Evolutionary conservation across 2,888 invertebrate genomes (phyloP).

Genomic region (Notodonta ziczac): DNA sequence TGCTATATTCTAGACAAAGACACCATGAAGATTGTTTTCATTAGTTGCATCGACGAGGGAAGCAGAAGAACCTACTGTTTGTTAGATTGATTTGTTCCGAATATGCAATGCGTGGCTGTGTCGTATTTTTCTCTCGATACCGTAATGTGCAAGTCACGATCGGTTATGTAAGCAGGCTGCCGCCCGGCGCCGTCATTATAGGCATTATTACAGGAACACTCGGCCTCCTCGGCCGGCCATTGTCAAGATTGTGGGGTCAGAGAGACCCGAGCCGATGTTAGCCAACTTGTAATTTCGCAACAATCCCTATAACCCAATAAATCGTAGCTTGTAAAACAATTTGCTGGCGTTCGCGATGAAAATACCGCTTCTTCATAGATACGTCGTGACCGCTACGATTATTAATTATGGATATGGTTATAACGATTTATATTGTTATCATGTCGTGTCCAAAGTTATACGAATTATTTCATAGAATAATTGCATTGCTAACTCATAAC

Average conservation of each 20-base stretch:
- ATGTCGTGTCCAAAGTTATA: constrained; percentile 47
- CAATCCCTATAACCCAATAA: constrained; percentile 78
- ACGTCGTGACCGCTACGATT: constrained; percentile 72
- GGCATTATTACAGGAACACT: constrained; percentile 77
- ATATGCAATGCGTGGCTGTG: constrained; percentile 54
- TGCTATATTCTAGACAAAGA: too few species aligned
- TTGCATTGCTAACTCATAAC: neutral
- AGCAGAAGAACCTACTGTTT: too few species aligned
- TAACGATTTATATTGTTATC: constrained; percentile 57
- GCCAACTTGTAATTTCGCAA: constrained; percentile 78
- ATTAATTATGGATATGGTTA: constrained; percentile 78
- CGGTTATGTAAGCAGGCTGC: constrained; percentile 83
- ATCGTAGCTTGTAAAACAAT: constrained; percentile 78
- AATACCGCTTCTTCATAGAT: constrained; percentile 53
- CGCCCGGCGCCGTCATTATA: constrained; percentile 78
- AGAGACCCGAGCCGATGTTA: constrained; percentile 60
- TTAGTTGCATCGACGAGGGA: too few species aligned
- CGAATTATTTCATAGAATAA: constrained; percentile 11
- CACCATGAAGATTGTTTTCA: too few species aligned
- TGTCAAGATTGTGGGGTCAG: constrained; percentile 85
- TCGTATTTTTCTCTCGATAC: constrained; percentile 76
- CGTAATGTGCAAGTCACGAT: constrained; percentile 84
- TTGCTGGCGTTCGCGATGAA: constrained; percentile 52
- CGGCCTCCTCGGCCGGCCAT: constrained; percentile 69
- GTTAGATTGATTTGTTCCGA: constrained; percentile 8